These are phyloP conservation scores for Penaeus vannamei DNA, from an alignment of 1,140 invertebrate species.

Conservation along the genomic window DNA sequence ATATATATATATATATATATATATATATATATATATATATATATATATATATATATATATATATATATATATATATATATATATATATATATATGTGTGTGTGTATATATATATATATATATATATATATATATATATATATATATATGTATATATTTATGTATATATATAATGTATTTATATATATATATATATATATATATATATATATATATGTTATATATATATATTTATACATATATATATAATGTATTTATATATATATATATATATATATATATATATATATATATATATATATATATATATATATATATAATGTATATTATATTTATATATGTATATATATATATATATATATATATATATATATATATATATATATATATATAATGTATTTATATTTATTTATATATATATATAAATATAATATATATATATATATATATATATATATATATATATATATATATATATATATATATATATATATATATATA, in stretches of 20 bases:
- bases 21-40: not conserved
- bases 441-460: not conserved
- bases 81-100: not conserved
- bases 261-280: not conserved
- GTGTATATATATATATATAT: not conserved
- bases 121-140: not conserved
- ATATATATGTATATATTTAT: not conserved
- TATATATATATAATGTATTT: not conserved
- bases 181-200: not conserved
- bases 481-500: constrained; percentile 12
- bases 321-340: not conserved
- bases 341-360: too few species aligned
- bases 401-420: not conserved
- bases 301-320: constrained; percentile 17
- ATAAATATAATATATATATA: not conserved
- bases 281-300: not conserved
- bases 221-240: constrained; percentile 11
- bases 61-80: not conserved
- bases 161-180: not conserved
- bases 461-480: constrained; percentile 3
- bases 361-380: constrained; percentile 12
- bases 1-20: constrained; percentile 16
- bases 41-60: not conserved
- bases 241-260: not conserved
- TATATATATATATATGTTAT: constrained; percentile 3